Conservation (phyloP, 2,888 invertebrate genomes). For the Loripinus fragilis region DNA sequence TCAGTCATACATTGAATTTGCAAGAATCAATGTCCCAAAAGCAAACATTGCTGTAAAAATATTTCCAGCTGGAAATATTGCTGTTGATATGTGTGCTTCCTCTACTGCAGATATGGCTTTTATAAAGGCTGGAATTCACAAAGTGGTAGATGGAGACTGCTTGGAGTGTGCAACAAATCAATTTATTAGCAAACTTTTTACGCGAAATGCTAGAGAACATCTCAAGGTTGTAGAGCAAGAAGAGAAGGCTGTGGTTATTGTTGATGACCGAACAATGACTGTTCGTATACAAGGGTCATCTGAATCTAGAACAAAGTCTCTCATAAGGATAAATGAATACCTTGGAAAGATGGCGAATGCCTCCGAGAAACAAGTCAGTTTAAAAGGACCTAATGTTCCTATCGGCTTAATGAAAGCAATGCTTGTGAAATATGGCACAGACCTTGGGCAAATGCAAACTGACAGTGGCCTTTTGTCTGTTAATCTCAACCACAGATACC, state of each 20-base stretch:
- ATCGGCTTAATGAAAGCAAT: constrained; percentile 70
- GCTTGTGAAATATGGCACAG: constrained; percentile 60
- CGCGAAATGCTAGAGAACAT: constrained; percentile 48
- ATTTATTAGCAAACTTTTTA: constrained; percentile 50
- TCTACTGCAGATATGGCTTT: constrained; percentile 50
- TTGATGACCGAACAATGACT: constrained; percentile 58
- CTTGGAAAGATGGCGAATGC: constrained; percentile 31
- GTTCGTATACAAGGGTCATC: constrained; percentile 59
- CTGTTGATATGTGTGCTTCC: constrained; percentile 55
- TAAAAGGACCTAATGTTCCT: constrained; percentile 64
- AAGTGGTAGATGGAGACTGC: constrained; percentile 56
- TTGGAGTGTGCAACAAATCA: constrained; percentile 46
- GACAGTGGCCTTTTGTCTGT: constrained; percentile 50
- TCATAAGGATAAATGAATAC: constrained; percentile 43
- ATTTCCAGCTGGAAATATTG: constrained; percentile 52
- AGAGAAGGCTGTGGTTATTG: constrained; percentile 46
- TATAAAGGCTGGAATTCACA: constrained; percentile 51
- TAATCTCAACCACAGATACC: constrained; percentile 57
- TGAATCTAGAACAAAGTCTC: constrained; percentile 35
- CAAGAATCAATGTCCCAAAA: not conserved
- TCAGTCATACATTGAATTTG: constrained; percentile 30
- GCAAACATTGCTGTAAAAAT: constrained; percentile 21
- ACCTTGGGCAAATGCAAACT: constrained; percentile 55
- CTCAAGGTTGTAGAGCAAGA: constrained; percentile 51
- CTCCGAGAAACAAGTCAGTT: constrained; percentile 35